phyloP scores from a whole-genome alignment of 1,140 invertebrate species.

The Prorops nasuta region DNA sequence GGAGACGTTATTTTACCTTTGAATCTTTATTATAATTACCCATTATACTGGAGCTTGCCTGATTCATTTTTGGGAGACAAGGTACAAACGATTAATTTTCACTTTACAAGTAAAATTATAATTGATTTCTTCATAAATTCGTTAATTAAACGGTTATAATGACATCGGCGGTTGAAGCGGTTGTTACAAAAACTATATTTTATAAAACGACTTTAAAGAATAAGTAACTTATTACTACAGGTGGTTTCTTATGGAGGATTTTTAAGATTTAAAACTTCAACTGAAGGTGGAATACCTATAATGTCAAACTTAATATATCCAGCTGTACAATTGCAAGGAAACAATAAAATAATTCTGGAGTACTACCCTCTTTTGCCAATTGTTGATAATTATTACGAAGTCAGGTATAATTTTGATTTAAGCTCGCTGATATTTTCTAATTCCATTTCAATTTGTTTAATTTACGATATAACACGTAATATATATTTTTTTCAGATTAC shows the following conservation, averaged over 20 bases:
- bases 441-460: neutral
- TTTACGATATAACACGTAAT: no score
- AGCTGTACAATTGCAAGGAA: conserved; percentile 81
- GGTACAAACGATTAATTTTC: conserved; percentile 51
- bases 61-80: conserved; percentile 82
- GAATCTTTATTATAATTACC: conserved; percentile 66
- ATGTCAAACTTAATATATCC: conserved; percentile 72
- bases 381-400: conserved; percentile 60
- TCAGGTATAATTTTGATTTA: conserved; percentile 53
- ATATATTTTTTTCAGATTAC: conserved; percentile 48
- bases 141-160: no score
- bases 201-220: no score
- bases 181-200: no score
- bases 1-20: conserved; percentile 69
- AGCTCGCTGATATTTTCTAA: neutral
- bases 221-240: conserved; percentile 47
- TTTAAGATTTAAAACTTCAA: conserved; percentile 75
- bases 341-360: conserved; percentile 73
- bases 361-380: conserved; percentile 61
- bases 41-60: conserved; percentile 85
- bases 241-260: conserved; percentile 90
- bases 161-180: no score
- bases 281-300: conserved; percentile 61
- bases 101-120: no score
- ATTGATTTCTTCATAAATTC: conserved; percentile 7